Conservation (phyloP, 1,140 invertebrate species). For the Maniola jurtina region DNA sequence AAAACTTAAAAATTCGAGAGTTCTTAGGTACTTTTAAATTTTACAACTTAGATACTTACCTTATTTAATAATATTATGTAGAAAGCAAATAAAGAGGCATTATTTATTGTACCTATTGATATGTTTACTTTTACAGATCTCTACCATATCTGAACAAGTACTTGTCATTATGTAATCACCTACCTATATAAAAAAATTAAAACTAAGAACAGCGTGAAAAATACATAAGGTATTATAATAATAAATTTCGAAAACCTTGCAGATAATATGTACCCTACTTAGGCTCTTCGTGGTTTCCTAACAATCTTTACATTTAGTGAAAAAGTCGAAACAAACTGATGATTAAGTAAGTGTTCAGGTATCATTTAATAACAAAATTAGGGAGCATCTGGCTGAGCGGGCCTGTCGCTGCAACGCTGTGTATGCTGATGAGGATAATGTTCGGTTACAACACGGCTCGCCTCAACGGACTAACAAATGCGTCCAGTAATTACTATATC, state of each 20-base stretch:
- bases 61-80: no score
- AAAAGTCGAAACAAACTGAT: slow-evolving; percentile 10
- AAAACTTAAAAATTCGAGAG: no score
- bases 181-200: no score
- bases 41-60: no score
- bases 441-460: slow-evolving; percentile 25
- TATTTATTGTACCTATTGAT: no score
- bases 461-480: slow-evolving; percentile 25
- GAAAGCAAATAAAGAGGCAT: no score
- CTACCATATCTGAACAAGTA: no score
- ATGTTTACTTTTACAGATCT: no score
- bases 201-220: no score
- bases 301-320: slow-evolving; percentile 2
- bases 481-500: slow-evolving; percentile 24
- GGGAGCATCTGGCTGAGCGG: slow-evolving; percentile 22
- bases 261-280: not conserved
- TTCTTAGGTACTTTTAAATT: no score
- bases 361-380: slow-evolving; percentile 29
- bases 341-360: slow-evolving; percentile 26
- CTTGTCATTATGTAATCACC: no score
- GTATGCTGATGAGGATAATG: slow-evolving; percentile 32
- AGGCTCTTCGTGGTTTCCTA: not conserved
- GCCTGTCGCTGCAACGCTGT: slow-evolving; percentile 11
- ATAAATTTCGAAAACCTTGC: not conserved
- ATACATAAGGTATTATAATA: not conserved